These are phyloP conservation scores for Smutsia gigantea DNA, from an alignment of 2,797 vertebrate genomes.

Conservation along the genomic window DNA sequence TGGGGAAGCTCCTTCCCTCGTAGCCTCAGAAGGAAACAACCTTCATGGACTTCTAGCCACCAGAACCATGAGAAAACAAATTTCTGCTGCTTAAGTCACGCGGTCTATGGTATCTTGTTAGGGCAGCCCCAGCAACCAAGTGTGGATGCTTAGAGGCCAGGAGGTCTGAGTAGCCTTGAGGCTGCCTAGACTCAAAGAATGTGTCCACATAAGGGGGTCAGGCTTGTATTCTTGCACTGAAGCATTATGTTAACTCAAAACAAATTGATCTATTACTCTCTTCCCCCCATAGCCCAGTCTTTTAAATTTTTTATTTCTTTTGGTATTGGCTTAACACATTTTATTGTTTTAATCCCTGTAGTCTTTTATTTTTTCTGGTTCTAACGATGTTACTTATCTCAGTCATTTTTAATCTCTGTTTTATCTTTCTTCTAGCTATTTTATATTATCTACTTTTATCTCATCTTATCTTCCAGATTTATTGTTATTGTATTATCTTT, in stretches of 20 bases:
- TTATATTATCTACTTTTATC: constrained; percentile 63
- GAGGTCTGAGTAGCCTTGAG: background rate
- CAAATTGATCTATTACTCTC: background rate
- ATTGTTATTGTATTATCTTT: constrained; percentile 73
- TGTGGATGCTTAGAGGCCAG: background rate
- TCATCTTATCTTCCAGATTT: constrained; percentile 72
- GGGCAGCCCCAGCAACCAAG: background rate
- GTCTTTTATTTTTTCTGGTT: constrained; percentile 56
- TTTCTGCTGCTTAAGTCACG: background rate
- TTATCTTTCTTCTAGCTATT: constrained; percentile 67
- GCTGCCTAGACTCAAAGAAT: background rate
- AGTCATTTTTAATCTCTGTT: constrained; percentile 68
- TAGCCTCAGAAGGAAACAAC: background rate
- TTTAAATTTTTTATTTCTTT: constrained; percentile 54
- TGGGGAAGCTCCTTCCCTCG: too few relatives aligned
- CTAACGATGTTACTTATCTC: constrained; percentile 75
- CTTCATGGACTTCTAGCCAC: background rate
- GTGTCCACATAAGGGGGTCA: rapidly evolving
- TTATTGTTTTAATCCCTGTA: constrained; percentile 74
- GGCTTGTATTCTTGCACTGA: background rate
- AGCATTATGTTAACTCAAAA: background rate
- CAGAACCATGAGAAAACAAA: background rate
- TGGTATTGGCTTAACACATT: constrained; percentile 53
- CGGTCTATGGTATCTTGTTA: background rate
- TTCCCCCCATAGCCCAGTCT: background rate